phyloP scores from a whole-genome alignment of 2,888 invertebrate genomes.

The Rhabditoides inermis region DNA sequence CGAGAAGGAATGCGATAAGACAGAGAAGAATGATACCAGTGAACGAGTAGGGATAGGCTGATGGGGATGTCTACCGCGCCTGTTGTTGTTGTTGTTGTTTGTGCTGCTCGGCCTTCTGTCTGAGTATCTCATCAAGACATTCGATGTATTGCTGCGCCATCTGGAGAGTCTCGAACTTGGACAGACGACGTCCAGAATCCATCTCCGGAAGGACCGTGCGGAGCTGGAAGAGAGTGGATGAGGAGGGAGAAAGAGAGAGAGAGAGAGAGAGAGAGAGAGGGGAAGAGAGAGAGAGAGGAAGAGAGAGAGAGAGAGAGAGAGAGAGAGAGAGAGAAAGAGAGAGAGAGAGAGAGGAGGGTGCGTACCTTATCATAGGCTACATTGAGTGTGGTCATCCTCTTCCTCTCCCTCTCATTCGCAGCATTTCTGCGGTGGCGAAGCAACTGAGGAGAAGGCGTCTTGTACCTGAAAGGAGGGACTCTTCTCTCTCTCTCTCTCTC shows the following conservation, averaged over 20 bases:
- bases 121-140: slow-evolving; percentile 27
- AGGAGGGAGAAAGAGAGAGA: not conserved
- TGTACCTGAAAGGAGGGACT: too few species aligned
- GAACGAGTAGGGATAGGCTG: too few species aligned
- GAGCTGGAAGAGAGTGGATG: slow-evolving; percentile 27
- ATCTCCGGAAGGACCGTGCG: slow-evolving; percentile 48
- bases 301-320: slow-evolving; percentile 14
- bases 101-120: too few species aligned
- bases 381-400: slow-evolving; percentile 49
- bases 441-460: slow-evolving; percentile 31
- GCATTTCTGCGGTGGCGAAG: slow-evolving; percentile 31
- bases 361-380: slow-evolving; percentile 48
- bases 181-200: slow-evolving; percentile 48
- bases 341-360: not conserved
- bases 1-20: too few species aligned
- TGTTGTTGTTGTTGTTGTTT: too few species aligned
- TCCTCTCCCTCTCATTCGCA: slow-evolving; percentile 49
- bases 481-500: too few species aligned
- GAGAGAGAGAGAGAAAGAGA: slow-evolving; percentile 1
- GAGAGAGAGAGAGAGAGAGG: slow-evolving; percentile 4
- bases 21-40: too few species aligned
- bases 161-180: slow-evolving; percentile 51
- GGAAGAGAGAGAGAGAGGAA: slow-evolving; percentile 8
- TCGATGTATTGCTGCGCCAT: slow-evolving; percentile 51
- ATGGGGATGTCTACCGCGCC: too few species aligned